phyloP scores from a whole-genome alignment of 2,797 vertebrate genomes.

The Orestias chungarensis region DNA sequence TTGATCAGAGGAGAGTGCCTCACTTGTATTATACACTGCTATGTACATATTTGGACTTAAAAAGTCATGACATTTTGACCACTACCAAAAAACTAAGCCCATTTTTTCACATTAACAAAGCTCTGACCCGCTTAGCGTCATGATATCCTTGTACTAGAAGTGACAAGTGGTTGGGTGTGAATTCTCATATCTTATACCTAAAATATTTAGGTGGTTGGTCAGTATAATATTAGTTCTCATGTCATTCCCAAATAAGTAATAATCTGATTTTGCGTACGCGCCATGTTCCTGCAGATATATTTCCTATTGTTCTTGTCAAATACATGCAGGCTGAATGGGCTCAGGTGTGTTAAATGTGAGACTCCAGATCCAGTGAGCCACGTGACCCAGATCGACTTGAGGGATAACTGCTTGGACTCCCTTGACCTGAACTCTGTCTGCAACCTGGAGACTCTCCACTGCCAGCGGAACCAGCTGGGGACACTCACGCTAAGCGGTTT shows the following conservation, averaged over 20 bases:
- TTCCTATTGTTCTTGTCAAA: neutral
- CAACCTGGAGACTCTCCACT: constrained; percentile 91
- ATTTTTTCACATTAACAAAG: neutral
- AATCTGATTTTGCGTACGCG: neutral
- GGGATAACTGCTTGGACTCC: constrained; percentile 88
- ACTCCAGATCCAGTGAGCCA: constrained; percentile 85
- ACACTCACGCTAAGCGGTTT: constrained; percentile 90
- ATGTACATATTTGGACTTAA: neutral
- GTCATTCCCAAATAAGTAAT: no score
- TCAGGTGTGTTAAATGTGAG: constrained; percentile 81
- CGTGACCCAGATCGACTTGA: constrained; percentile 89
- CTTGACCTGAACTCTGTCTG: constrained; percentile 89
- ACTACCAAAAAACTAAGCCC: neutral
- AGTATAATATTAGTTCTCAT: neutral
- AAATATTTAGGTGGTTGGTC: neutral
- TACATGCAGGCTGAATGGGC: constrained; percentile 85
- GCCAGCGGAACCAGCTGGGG: constrained; percentile 90
- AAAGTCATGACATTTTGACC: neutral
- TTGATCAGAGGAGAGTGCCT: constrained; percentile 8
- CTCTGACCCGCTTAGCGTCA: neutral
- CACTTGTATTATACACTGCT: neutral
- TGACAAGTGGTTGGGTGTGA: neutral
- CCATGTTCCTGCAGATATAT: neutral
- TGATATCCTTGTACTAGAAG: no score
- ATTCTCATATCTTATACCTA: neutral